These are phyloP conservation scores for Gopherus evgoodei DNA, from an alignment of 2,113 vertebrate species.

Conservation along the genomic window DNA sequence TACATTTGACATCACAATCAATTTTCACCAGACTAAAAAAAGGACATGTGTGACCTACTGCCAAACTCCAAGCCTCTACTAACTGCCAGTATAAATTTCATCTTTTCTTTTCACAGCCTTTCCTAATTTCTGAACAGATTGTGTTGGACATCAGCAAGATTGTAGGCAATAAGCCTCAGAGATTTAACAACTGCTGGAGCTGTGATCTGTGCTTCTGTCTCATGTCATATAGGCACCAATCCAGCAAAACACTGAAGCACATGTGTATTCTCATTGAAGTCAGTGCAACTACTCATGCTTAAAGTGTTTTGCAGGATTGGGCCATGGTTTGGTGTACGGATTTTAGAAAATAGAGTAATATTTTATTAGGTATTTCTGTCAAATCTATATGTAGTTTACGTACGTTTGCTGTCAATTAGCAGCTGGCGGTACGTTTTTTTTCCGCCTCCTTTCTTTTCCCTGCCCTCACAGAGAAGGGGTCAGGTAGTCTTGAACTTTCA, in stretches of 20 bases:
- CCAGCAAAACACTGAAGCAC: too few relatives aligned
- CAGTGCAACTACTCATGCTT: background rate
- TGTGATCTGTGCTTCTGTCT: background rate
- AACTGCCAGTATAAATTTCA: accelerated
- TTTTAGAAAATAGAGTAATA: background rate
- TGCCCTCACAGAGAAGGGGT: background rate
- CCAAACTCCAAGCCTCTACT: background rate
- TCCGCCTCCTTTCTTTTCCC: background rate
- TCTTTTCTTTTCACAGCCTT: background rate
- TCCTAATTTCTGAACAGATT: background rate
- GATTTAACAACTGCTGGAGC: background rate
- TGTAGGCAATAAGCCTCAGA: background rate
- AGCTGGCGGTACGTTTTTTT: background rate
- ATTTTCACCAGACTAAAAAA: background rate
- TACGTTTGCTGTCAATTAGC: background rate
- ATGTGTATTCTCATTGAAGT: background rate
- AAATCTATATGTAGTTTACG: background rate
- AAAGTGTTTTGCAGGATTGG: background rate
- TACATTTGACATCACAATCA: background rate
- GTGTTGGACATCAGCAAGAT: background rate
- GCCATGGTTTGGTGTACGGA: background rate
- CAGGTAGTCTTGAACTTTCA: background rate
- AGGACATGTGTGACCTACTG: background rate
- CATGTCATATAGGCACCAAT: background rate
- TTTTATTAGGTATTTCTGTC: background rate